Evolutionary conservation across 1,140 invertebrate genomes (phyloP).

Genomic region (Lepidurus packardi): DNA sequence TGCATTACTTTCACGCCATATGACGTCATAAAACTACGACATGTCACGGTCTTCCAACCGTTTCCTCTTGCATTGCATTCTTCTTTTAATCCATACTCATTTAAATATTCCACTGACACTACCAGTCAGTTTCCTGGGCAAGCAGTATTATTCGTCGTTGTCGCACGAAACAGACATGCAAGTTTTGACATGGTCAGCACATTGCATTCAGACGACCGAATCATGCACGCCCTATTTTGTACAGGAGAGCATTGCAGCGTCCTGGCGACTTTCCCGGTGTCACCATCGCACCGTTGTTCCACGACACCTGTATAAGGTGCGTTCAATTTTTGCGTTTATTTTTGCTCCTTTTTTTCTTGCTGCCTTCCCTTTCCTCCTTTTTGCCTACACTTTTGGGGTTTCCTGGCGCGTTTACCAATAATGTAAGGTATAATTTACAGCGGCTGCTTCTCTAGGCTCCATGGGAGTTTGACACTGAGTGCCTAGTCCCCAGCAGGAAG

Average conservation of each 20-base stretch:
- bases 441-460: constrained; percentile 1
- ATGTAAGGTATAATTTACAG: constrained; percentile 1
- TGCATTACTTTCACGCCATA: constrained; percentile 10
- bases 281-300: no score
- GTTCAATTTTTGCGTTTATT: no score
- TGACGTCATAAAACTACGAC: background rate
- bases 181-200: background rate
- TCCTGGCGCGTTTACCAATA: background rate
- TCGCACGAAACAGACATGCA: background rate
- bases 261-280: no score
- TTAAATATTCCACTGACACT: background rate
- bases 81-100: constrained; percentile 4
- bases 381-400: background rate
- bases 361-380: background rate
- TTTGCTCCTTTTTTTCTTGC: background rate
- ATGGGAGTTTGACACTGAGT: constrained; percentile 15
- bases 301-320: no score
- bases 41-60: background rate
- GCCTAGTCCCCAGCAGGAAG: constrained; percentile 6
- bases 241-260: no score
- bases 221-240: no score
- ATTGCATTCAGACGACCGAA: no score
- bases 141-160: background rate
- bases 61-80: background rate
- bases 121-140: background rate